Evolutionary conservation across 2,888 invertebrate species (phyloP).

Genomic region (Eumacrocentrus americanus): DNA sequence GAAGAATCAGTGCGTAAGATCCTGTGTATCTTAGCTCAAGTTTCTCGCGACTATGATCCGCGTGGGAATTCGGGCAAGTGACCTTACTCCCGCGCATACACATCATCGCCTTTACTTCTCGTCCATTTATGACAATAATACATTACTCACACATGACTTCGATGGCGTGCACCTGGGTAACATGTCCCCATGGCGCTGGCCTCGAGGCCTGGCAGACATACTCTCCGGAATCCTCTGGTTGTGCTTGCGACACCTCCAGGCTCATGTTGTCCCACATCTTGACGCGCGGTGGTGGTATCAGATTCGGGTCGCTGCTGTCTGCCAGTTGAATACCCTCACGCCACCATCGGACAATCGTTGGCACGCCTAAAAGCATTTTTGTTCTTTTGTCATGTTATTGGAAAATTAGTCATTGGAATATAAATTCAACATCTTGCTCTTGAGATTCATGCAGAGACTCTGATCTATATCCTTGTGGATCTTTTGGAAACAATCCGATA

Average conservation of each 20-base stretch:
- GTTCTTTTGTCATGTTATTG: not conserved
- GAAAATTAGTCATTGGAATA: too few species aligned
- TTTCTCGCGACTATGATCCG: slow-evolving; percentile 4
- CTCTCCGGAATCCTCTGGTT: slow-evolving; percentile 69
- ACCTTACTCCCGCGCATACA: not conserved
- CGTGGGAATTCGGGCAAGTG: slow-evolving; percentile 17
- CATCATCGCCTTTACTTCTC: not conserved
- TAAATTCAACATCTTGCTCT: too few species aligned
- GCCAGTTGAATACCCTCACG: slow-evolving; percentile 64
- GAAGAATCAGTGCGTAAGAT: slow-evolving; percentile 17
- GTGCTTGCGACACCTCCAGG: slow-evolving; percentile 68
- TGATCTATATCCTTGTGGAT: too few species aligned
- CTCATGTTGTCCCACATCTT: slow-evolving; percentile 75
- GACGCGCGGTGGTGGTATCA: slow-evolving; percentile 65
- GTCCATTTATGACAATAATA: not conserved
- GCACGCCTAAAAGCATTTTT: slow-evolving; percentile 41
- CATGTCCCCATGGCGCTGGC: slow-evolving; percentile 71
- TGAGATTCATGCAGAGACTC: too few species aligned
- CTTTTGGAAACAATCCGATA: too few species aligned
- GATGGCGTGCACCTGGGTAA: slow-evolving; percentile 77
- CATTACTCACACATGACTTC: slow-evolving; percentile 76
- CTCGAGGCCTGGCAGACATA: slow-evolving; percentile 74
- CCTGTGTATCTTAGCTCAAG: slow-evolving; percentile 3
- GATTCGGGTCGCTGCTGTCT: slow-evolving; percentile 66
- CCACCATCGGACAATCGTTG: slow-evolving; percentile 55